Evolutionary conservation across 2,113 vertebrate genomes (phyloP).

Genomic region (Erythrocercus mccallii): DNA sequence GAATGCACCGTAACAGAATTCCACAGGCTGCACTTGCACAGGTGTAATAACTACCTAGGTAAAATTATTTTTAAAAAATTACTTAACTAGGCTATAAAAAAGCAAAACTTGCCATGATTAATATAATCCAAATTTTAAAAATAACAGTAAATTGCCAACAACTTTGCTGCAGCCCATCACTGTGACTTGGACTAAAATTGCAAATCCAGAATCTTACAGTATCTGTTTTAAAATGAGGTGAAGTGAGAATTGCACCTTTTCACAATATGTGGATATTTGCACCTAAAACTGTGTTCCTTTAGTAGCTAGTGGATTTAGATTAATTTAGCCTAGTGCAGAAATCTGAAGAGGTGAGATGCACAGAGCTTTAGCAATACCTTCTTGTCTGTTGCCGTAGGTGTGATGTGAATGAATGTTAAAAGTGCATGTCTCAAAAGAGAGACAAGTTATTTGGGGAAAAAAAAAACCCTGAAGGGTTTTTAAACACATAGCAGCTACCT

Average conservation of each 20-base stretch:
- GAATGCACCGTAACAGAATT: neutral
- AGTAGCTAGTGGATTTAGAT: neutral
- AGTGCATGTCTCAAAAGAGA: neutral
- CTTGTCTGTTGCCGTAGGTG: neutral
- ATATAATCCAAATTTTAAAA: neutral
- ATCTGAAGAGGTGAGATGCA: neutral
- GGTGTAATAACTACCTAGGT: neutral
- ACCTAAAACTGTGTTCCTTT: neutral
- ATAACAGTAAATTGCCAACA: neutral
- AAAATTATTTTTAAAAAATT: neutral
- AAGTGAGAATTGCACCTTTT: neutral
- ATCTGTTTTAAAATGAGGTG: neutral
- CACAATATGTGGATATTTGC: neutral
- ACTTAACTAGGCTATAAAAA: neutral
- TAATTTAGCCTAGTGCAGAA: neutral
- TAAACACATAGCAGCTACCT: neutral
- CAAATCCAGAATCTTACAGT: neutral
- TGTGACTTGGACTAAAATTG: neutral
- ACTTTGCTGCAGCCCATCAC: neutral
- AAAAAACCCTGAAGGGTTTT: neutral
- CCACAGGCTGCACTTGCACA: neutral
- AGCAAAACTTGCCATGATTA: neutral
- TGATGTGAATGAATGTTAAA: neutral
- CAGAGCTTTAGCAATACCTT: neutral
- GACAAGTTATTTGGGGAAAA: neutral